These are phyloP conservation scores for Oreohelix idahoensis DNA, from an alignment of 1,140 invertebrate species.

Conservation along the genomic window DNA sequence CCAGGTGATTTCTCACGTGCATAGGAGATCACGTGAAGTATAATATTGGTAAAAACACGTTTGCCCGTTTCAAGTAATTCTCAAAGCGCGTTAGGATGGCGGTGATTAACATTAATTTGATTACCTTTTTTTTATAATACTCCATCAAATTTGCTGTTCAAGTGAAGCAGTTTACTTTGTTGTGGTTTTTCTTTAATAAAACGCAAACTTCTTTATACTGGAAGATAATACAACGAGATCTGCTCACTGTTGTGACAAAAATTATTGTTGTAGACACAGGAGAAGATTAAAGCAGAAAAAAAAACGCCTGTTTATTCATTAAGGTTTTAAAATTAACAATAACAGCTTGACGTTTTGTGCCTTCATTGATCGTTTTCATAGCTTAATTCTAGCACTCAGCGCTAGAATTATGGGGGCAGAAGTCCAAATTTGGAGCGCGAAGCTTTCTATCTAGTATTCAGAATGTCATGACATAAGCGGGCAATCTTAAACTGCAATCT, in stretches of 20 bases:
- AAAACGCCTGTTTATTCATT: not conserved
- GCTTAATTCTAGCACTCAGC: not conserved
- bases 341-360: not conserved
- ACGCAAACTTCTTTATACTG: not conserved
- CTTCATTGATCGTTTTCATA: not conserved
- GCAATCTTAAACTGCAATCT: not conserved
- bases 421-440: not conserved
- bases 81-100: not conserved
- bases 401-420: not conserved
- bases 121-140: not conserved
- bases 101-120: slow-evolving; percentile 15
- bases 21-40: not conserved
- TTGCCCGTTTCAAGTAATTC: not conserved
- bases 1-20: slow-evolving; percentile 5
- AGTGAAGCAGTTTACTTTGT: not conserved
- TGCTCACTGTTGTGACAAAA: not conserved
- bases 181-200: not conserved
- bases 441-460: not conserved
- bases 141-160: not conserved
- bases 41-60: not conserved
- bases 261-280: not conserved
- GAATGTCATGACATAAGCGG: not conserved
- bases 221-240: not conserved
- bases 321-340: not conserved
- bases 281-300: not conserved